phyloP scores from a whole-genome alignment of 2,888 invertebrate genomes.

The Clepsis dumicolana region DNA sequence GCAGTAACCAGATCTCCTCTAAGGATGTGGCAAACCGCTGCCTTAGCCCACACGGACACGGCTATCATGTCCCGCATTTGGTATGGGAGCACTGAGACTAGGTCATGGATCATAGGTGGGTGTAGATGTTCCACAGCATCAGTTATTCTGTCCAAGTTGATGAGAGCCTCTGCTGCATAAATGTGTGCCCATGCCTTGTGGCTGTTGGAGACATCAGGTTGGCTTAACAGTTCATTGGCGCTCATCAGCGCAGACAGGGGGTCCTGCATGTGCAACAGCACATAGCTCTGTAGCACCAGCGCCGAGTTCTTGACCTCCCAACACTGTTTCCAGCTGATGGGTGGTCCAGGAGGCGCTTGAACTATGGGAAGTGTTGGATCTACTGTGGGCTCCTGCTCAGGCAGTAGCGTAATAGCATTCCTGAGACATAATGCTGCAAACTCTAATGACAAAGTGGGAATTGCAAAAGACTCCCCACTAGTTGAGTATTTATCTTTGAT shows the following conservation, averaged over 20 bases:
- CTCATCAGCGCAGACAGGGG: conserved; percentile 92
- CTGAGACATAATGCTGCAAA: conserved; percentile 95
- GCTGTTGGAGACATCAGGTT: conserved; percentile 85
- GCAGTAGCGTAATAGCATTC: conserved; percentile 92
- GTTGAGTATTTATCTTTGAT: conserved; percentile 75
- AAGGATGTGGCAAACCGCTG: conserved; percentile 80
- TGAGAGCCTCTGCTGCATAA: conserved; percentile 95
- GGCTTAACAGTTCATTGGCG: conserved; percentile 90
- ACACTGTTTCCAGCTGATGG: conserved; percentile 87
- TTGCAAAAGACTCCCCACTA: conserved; percentile 91
- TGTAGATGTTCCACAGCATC: conserved; percentile 95
- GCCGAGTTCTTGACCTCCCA: conserved; percentile 88
- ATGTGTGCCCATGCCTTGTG: conserved; percentile 93
- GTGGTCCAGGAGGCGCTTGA: conserved; percentile 87
- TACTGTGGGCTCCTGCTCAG: conserved; percentile 80
- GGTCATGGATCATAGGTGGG: conserved; percentile 88
- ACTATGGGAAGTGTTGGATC: conserved; percentile 67
- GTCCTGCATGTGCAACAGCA: conserved; percentile 94
- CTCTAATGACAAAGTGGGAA: conserved; percentile 95
- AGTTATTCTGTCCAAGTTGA: conserved; percentile 92
- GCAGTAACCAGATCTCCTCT: conserved; percentile 80
- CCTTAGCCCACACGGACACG: conserved; percentile 83
- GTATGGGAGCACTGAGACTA: conserved; percentile 75
- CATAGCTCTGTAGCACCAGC: conserved; percentile 93
- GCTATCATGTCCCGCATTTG: conserved; percentile 80